phyloP scores from a whole-genome alignment of 2,797 vertebrate genomes.

The Micromesistius poutassou region DNA sequence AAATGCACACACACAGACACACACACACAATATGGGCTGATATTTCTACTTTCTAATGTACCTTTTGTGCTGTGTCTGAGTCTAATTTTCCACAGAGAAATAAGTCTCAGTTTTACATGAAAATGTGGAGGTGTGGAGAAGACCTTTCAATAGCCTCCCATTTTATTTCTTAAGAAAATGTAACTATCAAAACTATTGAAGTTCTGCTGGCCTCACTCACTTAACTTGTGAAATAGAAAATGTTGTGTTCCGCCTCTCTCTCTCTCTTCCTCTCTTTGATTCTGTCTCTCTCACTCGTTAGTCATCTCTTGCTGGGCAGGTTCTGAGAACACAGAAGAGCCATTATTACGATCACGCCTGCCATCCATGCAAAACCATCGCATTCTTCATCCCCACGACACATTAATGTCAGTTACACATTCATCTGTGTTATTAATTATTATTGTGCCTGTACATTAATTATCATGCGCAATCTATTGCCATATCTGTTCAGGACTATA shows the following conservation, averaged over 20 bases:
- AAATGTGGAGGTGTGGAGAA: conserved; percentile 11
- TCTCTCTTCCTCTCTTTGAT: not conserved
- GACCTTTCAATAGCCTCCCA: conserved; percentile 27
- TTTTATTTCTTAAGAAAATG: conserved; percentile 22
- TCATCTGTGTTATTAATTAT: too few relatives aligned
- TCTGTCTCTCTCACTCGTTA: not conserved
- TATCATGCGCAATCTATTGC: not conserved
- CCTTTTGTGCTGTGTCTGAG: conserved; percentile 4
- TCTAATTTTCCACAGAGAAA: conserved; percentile 14
- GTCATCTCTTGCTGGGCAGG: too few relatives aligned
- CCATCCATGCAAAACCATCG: not conserved
- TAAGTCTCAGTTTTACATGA: conserved; percentile 19
- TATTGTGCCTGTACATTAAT: not conserved
- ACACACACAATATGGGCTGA: not conserved
- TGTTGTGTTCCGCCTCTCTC: not conserved
- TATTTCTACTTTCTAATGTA: not conserved
- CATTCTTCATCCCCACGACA: not conserved
- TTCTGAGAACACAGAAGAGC: not conserved
- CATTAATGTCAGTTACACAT: not conserved
- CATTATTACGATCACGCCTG: not conserved
- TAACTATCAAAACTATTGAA: conserved; percentile 20
- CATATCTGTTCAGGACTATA: not conserved
- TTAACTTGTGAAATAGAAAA: conserved; percentile 40
- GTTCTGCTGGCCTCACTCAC: conserved; percentile 7
- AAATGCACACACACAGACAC: not conserved